Conservation (phyloP, 2,113 vertebrate species). For the Upupa epops region DNA sequence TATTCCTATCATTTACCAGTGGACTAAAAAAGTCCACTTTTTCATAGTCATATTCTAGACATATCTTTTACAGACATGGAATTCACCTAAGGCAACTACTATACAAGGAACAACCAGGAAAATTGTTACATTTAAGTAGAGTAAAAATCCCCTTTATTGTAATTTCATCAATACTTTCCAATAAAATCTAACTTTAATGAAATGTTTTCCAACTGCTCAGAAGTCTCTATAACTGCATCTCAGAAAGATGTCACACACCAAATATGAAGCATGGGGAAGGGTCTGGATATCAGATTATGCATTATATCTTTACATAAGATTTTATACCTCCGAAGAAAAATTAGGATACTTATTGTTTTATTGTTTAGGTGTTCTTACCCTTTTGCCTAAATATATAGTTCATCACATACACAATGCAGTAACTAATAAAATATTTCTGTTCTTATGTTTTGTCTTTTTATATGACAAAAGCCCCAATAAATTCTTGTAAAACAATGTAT, state of each 20-base stretch:
- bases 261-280: neutral
- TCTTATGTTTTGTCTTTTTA: neutral
- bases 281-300: neutral
- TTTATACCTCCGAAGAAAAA: neutral
- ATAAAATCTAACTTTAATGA: neutral
- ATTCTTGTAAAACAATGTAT: neutral
- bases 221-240: neutral
- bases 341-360: neutral
- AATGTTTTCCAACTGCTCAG: neutral
- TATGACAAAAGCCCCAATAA: neutral
- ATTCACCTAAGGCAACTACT: neutral
- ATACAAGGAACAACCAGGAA: neutral
- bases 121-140: neutral
- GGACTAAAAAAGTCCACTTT: neutral
- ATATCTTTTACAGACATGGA: neutral
- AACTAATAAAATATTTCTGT: neutral
- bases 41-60: neutral
- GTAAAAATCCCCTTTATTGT: neutral
- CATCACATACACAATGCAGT: rapidly evolving
- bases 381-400: neutral
- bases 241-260: neutral
- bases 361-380: neutral
- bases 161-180: neutral
- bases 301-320: neutral
- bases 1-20: neutral